Percentiles rank a stretch among this genome's conserved stretches.
These are phyloP conservation scores for Chymomyza caudatula DNA, from an alignment of 2,888 invertebrate genomes.

Conservation along the genomic window DNA sequence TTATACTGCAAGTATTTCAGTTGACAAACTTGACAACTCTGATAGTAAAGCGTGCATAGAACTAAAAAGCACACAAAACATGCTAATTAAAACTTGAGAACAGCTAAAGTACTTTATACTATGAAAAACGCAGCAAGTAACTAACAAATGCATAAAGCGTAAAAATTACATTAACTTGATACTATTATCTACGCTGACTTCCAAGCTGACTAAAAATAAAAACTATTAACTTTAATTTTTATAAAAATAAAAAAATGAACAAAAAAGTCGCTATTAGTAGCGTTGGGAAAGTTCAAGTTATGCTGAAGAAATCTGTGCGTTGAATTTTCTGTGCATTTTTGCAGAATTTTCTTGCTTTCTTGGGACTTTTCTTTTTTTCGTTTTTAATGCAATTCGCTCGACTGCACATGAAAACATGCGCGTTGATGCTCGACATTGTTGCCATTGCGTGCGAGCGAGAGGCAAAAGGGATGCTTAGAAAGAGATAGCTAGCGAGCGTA, in stretches of 20 bases:
- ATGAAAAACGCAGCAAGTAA: not conserved
- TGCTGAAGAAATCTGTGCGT: constrained; percentile 10
- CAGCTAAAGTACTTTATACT: constrained; percentile 5
- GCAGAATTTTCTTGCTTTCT: constrained; percentile 21
- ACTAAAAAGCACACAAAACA: constrained; percentile 3
- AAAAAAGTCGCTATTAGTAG: not conserved
- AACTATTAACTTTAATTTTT: constrained; percentile 14
- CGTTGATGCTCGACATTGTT: constrained; percentile 54
- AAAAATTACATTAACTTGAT: not conserved
- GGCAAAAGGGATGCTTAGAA: constrained; percentile 2
- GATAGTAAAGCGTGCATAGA: not conserved
- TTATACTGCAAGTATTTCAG: not conserved
- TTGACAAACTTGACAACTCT: not conserved
- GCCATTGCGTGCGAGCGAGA: constrained; percentile 14
- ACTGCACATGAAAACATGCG: constrained; percentile 53
- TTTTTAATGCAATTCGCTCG: constrained; percentile 24
- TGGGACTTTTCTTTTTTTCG: not conserved
- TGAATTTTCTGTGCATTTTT: constrained; percentile 19
- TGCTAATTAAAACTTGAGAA: constrained; percentile 21
- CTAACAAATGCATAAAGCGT: constrained; percentile 10
- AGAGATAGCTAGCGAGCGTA: constrained; percentile 23
- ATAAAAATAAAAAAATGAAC: not conserved
- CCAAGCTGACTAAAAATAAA: not conserved
- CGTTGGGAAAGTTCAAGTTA: constrained; percentile 17
- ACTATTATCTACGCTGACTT: not conserved